A percentile compares a stretch with the other conserved stretches of the same genome.
Evolutionary conservation across 2,113 vertebrate species (phyloP).

Genomic region (Chaenogobius annularis): DNA sequence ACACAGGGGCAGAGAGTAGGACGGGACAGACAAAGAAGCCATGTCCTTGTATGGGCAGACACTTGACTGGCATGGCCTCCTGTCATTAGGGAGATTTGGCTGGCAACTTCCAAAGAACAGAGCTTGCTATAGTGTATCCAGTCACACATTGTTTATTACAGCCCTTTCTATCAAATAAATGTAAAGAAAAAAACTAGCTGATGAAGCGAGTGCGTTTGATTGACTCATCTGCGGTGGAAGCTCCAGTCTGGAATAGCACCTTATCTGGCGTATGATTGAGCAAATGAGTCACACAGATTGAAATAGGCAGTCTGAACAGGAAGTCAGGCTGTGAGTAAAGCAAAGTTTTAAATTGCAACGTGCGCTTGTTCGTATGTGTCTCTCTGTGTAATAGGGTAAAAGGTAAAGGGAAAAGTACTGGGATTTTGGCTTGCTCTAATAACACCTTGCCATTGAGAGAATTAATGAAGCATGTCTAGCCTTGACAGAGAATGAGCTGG

Average conservation of each 20-base stretch:
- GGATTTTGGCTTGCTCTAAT: constrained; percentile 59
- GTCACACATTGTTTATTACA: constrained; percentile 23
- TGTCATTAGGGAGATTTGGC: constrained; percentile 61
- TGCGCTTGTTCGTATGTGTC: constrained; percentile 11
- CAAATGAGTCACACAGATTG: constrained; percentile 64
- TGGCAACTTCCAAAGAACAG: constrained; percentile 65
- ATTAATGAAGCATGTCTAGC: constrained; percentile 70
- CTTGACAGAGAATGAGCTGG: constrained; percentile 53
- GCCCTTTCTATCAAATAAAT: constrained; percentile 37
- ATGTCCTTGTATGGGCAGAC: constrained; percentile 74
- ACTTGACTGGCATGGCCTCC: constrained; percentile 67
- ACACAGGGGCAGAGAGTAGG: constrained; percentile 28
- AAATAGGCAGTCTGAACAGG: constrained; percentile 59
- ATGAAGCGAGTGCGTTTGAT: constrained; percentile 45
- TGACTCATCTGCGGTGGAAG: constrained; percentile 60
- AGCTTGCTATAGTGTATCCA: constrained; percentile 32
- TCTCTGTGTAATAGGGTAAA: constrained; percentile 30
- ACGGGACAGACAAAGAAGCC: constrained; percentile 59
- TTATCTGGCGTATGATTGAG: constrained; percentile 60
- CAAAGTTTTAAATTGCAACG: constrained; percentile 57
- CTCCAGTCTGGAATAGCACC: constrained; percentile 50
- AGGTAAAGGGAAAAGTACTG: constrained; percentile 41
- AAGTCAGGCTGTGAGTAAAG: constrained; percentile 41
- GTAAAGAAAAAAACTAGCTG: constrained; percentile 20
- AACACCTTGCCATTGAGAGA: constrained; percentile 69